A percentile compares a stretch with the other conserved stretches of the same genome.
Evolutionary conservation across 2,797 vertebrate species (phyloP).

Genomic region (Protonibea diacanthus): DNA sequence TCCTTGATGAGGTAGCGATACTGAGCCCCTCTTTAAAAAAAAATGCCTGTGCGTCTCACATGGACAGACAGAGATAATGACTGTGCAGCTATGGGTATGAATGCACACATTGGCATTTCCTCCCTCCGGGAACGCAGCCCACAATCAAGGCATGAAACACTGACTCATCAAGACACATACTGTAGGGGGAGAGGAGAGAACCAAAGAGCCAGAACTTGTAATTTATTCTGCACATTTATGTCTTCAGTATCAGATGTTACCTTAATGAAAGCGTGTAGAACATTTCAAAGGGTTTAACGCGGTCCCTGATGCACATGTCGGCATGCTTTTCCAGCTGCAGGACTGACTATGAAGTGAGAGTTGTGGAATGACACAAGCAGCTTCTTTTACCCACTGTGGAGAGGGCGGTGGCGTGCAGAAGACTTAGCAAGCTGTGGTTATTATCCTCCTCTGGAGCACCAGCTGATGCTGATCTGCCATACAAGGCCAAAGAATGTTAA

Average conservation of each 20-base stretch:
- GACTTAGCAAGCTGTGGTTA: conserved; percentile 47
- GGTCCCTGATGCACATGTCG: conserved; percentile 14
- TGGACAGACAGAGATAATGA: conserved; percentile 63
- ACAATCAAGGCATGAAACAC: conserved; percentile 40
- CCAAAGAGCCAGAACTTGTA: not conserved
- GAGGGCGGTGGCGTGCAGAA: conserved; percentile 42
- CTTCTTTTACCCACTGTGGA: conserved; percentile 30
- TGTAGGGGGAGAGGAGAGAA: not conserved
- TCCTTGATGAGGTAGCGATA: conserved; percentile 44
- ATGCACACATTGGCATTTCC: conserved; percentile 75
- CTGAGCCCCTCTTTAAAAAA: conserved; percentile 25
- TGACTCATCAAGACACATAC: conserved; percentile 64
- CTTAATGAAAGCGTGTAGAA: not conserved
- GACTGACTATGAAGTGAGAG: conserved; percentile 27
- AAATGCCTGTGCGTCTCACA: conserved; percentile 46
- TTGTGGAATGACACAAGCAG: conserved; percentile 15
- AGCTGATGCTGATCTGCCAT: conserved; percentile 73
- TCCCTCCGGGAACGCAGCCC: conserved; percentile 43
- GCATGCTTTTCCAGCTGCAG: conserved; percentile 52
- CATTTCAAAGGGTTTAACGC: conserved; percentile 20
- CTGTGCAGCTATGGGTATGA: conserved; percentile 57
- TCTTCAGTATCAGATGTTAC: conserved; percentile 27
- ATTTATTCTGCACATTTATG: conserved; percentile 7
- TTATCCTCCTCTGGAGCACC: conserved; percentile 63
- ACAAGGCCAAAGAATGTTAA: conserved; percentile 83